phyloP scores from a whole-genome alignment of 92 coral and sea anemone genomes.

The Umimayanthus chanpuru region DNA sequence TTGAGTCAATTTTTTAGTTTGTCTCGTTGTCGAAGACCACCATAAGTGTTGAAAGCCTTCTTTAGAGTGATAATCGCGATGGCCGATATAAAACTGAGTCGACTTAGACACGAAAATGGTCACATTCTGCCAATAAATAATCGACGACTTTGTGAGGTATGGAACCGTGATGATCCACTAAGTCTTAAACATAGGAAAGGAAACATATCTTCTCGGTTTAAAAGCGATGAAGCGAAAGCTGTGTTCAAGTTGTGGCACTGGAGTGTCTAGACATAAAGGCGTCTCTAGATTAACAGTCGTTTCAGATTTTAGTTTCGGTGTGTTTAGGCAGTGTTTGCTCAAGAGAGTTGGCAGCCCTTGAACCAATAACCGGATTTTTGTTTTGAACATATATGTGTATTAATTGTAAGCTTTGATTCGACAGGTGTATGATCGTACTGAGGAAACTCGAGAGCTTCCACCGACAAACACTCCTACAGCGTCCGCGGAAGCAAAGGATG shows the following conservation, averaged over 20 bases:
- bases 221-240: background rate
- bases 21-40: background rate
- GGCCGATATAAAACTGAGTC: constrained; percentile 2
- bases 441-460: constrained; percentile 80
- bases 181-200: background rate
- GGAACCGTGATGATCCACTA: background rate
- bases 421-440: constrained; percentile 95
- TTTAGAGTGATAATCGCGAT: background rate
- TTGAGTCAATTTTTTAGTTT: background rate
- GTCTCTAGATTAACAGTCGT: background rate
- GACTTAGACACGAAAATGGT: constrained; percentile 6
- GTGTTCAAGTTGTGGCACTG: background rate
- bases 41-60: background rate
- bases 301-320: background rate
- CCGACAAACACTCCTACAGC: constrained; percentile 76
- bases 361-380: background rate
- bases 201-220: background rate
- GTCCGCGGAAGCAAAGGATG: constrained; percentile 87
- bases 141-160: constrained; percentile 34
- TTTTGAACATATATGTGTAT: background rate
- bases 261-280: background rate
- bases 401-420: background rate
- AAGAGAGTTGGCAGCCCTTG: background rate
- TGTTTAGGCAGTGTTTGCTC: background rate
- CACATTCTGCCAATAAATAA: constrained; percentile 21